Evolutionary conservation across 2,888 invertebrate species (phyloP), one percentile per base, ranked within the genome.

Genomic region (Zhuqinia jingwanae): DNA sequence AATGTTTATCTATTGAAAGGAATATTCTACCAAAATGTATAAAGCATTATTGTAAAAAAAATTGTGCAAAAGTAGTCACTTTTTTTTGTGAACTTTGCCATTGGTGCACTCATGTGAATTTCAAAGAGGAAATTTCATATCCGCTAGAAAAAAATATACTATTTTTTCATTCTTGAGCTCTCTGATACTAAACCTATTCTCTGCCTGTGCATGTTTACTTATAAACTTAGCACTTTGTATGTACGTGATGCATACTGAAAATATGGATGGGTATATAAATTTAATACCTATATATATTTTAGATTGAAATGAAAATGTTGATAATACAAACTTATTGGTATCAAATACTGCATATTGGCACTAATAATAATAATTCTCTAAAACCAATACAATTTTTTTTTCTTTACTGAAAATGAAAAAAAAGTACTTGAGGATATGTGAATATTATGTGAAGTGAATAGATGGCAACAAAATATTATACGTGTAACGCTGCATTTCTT

Each of bases 51-150:
- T n/a, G 27, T n/a, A 15, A 27, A 15, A 13, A 60, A 60, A 58
- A 10, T 22, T 20, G 6, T 53, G 13, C 13, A 17, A 3, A 53
- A 17, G 53, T 53, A 53, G 36, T 36, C 36, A 36, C 58, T 20
- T n/a, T 20, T n/a, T 22, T 47, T 60, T 77, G 56, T 47, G 6
- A 65, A 68, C 56, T 56, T 65, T 50, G 53, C 68, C 20, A 42
- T 63, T 78, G 25, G 25, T 45, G 27, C 22, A 63, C 45, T 45
- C 63, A 70, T 81, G 73, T 42, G 56, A 70, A 60, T 73, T 82
- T 68, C 27, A 47, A 63, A 82, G 36, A 73, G 81, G 81, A 82
- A 73, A 82, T 82, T 82, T 73, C 81, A 73, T 82, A 73, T 58
- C 81, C 73, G 60, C 13, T 47, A 45, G 36, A 79, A 68, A 30